Conservation (phyloP, 2,888 invertebrate genomes). For the Epicampocera succincta region DNA sequence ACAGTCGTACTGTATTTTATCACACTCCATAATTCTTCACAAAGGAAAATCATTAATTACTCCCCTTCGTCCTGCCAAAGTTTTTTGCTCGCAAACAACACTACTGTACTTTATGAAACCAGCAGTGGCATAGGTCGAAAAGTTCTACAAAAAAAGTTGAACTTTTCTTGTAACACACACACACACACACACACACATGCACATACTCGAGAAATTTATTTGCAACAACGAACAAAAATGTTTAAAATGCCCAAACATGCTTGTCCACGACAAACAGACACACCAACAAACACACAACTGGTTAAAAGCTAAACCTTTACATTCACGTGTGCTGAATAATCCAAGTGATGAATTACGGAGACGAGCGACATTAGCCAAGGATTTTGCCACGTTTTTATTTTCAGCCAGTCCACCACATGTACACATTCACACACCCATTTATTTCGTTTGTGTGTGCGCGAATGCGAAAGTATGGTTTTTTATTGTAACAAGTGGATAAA, state of each 20-base stretch:
- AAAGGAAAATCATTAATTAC: slow-evolving; percentile 62
- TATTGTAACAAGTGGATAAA: slow-evolving; percentile 54
- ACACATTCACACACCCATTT: not conserved
- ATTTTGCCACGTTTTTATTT: slow-evolving; percentile 65
- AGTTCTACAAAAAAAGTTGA: slow-evolving; percentile 1
- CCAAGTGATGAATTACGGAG: slow-evolving; percentile 68
- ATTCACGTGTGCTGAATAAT: slow-evolving; percentile 51
- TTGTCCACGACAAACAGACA: slow-evolving; percentile 23
- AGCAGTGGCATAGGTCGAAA: slow-evolving; percentile 60
- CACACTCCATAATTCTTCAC: slow-evolving; percentile 61
- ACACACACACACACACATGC: no score
- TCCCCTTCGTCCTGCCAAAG: not conserved
- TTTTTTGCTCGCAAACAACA: not conserved
- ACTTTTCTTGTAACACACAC: no score
- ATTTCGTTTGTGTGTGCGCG: no score
- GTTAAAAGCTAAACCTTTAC: not conserved
- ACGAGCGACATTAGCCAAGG: slow-evolving; percentile 78
- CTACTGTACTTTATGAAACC: slow-evolving; percentile 15
- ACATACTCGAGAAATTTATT: slow-evolving; percentile 42
- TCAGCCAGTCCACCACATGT: not conserved
- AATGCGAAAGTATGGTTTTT: no score
- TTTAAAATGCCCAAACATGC: slow-evolving; percentile 37
- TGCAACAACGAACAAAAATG: slow-evolving; percentile 38
- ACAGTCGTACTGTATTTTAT: slow-evolving; percentile 52
- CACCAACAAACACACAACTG: no score